phyloP scores from a whole-genome alignment of 2,113 vertebrate species.

The Pseudorhombus dupliciocellatus region DNA sequence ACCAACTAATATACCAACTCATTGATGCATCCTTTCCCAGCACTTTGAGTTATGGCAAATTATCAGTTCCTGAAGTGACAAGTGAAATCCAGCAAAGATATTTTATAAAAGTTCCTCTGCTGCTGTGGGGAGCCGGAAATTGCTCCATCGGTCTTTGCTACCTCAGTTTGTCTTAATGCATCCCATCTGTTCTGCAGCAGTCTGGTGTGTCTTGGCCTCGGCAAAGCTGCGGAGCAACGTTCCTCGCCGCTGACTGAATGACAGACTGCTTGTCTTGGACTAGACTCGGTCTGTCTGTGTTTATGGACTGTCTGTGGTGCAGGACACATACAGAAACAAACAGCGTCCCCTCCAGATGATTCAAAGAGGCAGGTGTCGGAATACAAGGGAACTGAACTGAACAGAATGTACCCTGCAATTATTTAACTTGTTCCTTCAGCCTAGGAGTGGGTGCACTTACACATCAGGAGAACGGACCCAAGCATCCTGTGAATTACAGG shows the following conservation, averaged over 20 bases:
- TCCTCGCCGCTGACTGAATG: constrained; percentile 45
- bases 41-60: neutral
- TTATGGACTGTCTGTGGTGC: constrained; percentile 39
- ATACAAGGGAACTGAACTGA: neutral
- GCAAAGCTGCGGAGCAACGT: constrained; percentile 10
- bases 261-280: constrained; percentile 63
- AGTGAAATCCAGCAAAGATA: constrained; percentile 14
- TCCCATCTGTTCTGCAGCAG: constrained; percentile 44
- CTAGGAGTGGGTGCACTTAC: neutral
- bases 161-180: constrained; percentile 37
- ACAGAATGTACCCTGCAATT: neutral
- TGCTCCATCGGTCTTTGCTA: constrained; percentile 35
- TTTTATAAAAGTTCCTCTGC: constrained; percentile 9
- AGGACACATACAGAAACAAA: constrained; percentile 30
- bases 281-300: constrained; percentile 51
- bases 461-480: neutral
- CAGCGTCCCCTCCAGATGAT: neutral
- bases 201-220: constrained; percentile 51
- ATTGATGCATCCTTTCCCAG: neutral
- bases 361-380: constrained; percentile 4
- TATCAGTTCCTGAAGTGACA: too few species aligned
- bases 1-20: too few species aligned
- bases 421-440: too few species aligned
- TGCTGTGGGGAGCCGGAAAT: constrained; percentile 24
- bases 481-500: neutral